These are phyloP conservation scores for Salvelinus namaycush DNA, from an alignment of 2,113 vertebrate genomes.

Conservation along the genomic window DNA sequence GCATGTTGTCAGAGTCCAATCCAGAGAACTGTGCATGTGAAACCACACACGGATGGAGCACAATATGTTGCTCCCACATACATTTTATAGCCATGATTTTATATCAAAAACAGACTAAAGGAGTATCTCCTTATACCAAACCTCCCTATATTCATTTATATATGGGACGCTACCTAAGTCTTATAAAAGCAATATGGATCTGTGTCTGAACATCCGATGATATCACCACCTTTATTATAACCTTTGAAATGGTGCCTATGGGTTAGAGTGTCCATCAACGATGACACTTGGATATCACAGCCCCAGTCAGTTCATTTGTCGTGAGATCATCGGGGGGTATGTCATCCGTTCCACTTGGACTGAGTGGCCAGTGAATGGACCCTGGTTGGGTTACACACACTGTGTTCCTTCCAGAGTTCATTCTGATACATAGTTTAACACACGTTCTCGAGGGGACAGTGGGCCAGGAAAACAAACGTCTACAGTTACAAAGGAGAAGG, in stretches of 20 bases:
- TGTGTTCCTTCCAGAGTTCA: neutral
- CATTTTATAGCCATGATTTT: slow-evolving; percentile 54
- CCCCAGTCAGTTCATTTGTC: slow-evolving; percentile 15
- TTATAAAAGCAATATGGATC: neutral
- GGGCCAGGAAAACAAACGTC: slow-evolving; percentile 1
- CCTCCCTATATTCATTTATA: too few relatives aligned
- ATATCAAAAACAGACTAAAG: neutral
- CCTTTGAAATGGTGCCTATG: slow-evolving; percentile 26
- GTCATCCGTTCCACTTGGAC: neutral
- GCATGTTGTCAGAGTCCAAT: neutral
- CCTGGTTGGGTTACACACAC: slow-evolving; percentile 27
- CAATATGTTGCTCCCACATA: neutral
- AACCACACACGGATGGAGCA: slow-evolving; percentile 11
- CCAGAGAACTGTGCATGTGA: neutral
- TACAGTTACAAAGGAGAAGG: slow-evolving; percentile 7
- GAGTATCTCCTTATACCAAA: too few relatives aligned
- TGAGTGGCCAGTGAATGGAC: slow-evolving; percentile 32
- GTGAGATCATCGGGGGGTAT: neutral
- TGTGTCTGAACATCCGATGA: slow-evolving; percentile 2
- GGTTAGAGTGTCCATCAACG: slow-evolving; percentile 9
- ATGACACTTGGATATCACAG: slow-evolving; percentile 27
- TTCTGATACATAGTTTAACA: neutral
- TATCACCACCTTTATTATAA: slow-evolving; percentile 22
- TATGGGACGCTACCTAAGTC: too few relatives aligned
- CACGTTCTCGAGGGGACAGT: neutral